Evolutionary conservation across 2,888 invertebrate species (phyloP).

Genomic region (Amphipyra berbera): DNA sequence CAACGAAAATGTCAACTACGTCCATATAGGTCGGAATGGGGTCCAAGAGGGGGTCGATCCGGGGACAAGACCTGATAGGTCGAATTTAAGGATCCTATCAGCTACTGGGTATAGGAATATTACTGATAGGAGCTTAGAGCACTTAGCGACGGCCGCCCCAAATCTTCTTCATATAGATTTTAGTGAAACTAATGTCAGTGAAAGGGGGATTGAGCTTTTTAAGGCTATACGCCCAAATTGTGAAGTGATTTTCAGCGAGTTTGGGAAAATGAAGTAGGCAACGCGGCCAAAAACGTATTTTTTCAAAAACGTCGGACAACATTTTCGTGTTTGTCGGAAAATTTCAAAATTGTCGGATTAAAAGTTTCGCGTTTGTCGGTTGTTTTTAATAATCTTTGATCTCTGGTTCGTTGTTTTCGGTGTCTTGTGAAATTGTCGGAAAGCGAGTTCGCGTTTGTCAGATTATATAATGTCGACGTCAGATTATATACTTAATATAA

Average conservation of each 20-base stretch:
- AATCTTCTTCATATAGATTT: constrained; percentile 91
- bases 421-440: no score
- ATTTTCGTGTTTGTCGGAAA: no score
- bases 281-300: no score
- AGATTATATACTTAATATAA: no score
- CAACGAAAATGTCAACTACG: constrained; percentile 72
- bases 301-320: no score
- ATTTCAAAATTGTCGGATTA: no score
- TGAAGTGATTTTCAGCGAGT: constrained; percentile 73
- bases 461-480: no score
- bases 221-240: constrained; percentile 90
- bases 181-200: constrained; percentile 91
- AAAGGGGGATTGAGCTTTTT: constrained; percentile 90
- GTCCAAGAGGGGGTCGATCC: constrained; percentile 45
- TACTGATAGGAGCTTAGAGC: constrained; percentile 91
- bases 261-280: constrained; percentile 35
- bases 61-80: constrained; percentile 74
- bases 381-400: no score
- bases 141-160: constrained; percentile 91
- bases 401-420: no score
- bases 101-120: constrained; percentile 91
- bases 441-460: no score
- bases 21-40: constrained; percentile 68
- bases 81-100: constrained; percentile 85
- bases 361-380: no score